Evolutionary conservation across 2,888 invertebrate genomes (phyloP), one percentile per base, ranked within the genome.

Genomic region (Epistrophe eligans): DNA sequence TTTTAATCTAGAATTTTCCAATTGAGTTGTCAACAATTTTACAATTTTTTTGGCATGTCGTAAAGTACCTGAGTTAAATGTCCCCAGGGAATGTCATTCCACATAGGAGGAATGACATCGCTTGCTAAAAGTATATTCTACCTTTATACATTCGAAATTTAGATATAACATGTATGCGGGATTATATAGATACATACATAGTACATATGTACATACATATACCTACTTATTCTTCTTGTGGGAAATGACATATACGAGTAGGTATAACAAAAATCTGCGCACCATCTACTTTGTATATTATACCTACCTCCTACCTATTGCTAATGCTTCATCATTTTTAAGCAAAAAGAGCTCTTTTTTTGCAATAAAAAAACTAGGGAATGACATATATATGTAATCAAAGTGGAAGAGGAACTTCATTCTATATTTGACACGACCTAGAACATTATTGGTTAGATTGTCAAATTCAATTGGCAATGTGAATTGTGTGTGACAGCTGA

Each of bases 21-120:
- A 79, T 87, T 83, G 87, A 87, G 87, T 76, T 87, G 87, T 83
- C 87, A 79, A 82, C 71, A 76, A 72, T 87, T 79, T 87, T 76
- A 79, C 83, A 71, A n/a, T n/a, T n/a, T n/a, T n/a, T n/a, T n/a
- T 79, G 83, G 35, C 66, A 83, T 83, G 79, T 64, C 83, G 82
- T 87, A 87, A 87, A 82, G 79, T 83, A 83, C 62, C 67, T 58
- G n/a, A 83, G 74, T 72, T 83, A 87, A 82, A 66, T 76, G 58
- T 83, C 72, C 52, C 67, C 17, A 9, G 64, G 66, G 81, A 84
- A 84, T 81, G 84, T 50, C 70, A 71, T 50, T 80, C 48, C 17
- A 10, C 58, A 60, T n/a, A 77, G 84, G 24, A 77, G 8, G 15
- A 35, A 11, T 17, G 17, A 64, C 10, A 43, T 40, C 40, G 19